Conservation (phyloP, 2,113 vertebrate species). For the Mesembrinibis cayennensis region DNA sequence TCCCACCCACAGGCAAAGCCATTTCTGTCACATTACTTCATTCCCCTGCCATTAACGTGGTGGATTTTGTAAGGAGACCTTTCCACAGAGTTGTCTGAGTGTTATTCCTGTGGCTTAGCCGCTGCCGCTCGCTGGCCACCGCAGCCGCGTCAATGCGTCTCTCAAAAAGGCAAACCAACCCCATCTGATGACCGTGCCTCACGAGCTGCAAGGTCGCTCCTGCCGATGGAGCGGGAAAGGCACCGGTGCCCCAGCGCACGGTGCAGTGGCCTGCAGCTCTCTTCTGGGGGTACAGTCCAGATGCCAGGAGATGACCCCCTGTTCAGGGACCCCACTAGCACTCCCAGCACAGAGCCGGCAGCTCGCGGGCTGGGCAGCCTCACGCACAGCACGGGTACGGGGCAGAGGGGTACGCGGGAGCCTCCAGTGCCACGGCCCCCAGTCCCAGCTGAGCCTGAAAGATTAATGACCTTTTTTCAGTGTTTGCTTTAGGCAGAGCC, state of each 20-base stretch:
- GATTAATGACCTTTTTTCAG: background rate
- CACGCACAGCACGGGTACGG: fast-evolving
- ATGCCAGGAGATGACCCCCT: background rate
- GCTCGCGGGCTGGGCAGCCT: background rate
- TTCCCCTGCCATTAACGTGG: background rate
- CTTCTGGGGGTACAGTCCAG: background rate
- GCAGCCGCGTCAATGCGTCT: fast-evolving
- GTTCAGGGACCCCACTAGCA: background rate
- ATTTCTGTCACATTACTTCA: background rate
- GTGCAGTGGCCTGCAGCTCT: background rate
- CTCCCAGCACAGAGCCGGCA: background rate
- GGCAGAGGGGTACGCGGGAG: fast-evolving
- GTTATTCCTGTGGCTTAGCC: background rate
- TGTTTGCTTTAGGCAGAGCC: conserved; percentile 10
- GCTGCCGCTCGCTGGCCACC: fast-evolving
- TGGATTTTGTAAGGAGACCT: background rate
- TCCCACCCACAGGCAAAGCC: background rate
- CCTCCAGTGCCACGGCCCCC: background rate
- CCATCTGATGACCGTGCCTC: fast-evolving
- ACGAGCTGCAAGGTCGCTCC: background rate
- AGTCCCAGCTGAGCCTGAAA: background rate
- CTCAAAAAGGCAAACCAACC: background rate
- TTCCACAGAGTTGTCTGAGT: background rate
- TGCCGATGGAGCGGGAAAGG: background rate
- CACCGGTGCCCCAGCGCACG: fast-evolving